Conservation (phyloP, 1,140 invertebrate species). For the Phocides pigmalion region DNA sequence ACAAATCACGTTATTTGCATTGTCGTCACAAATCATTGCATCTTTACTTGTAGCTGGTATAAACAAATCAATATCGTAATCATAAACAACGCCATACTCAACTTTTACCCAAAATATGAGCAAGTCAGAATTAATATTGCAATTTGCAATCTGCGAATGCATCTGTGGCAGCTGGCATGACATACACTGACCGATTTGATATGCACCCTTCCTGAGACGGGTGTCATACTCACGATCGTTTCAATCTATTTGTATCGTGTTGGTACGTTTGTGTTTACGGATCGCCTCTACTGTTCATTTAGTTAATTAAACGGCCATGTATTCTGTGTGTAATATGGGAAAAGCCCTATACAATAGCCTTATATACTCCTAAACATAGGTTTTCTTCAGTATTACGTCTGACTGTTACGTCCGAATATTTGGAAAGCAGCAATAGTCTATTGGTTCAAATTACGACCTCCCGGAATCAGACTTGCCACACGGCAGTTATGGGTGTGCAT, state of each 20-base stretch:
- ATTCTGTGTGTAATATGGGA: too few relatives aligned
- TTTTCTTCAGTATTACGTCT: too few relatives aligned
- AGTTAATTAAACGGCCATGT: neutral
- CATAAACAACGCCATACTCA: neutral
- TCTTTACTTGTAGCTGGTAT: too few relatives aligned
- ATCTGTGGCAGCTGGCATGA: constrained; percentile 62
- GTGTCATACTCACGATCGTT: constrained; percentile 33
- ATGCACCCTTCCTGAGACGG: constrained; percentile 69
- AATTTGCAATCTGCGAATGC: constrained; percentile 68
- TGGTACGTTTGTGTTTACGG: constrained; percentile 8
- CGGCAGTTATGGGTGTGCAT: too few relatives aligned
- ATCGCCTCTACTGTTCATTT: neutral
- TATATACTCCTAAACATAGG: too few relatives aligned
- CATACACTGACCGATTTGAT: constrained; percentile 70
- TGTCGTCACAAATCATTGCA: too few relatives aligned
- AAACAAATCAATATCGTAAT: neutral
- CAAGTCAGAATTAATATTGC: constrained; percentile 63
- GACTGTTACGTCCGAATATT: too few relatives aligned
- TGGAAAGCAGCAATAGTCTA: too few relatives aligned
- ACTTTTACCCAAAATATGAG: constrained; percentile 13
- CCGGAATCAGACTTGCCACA: too few relatives aligned
- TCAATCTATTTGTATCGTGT: constrained; percentile 33
- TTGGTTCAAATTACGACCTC: too few relatives aligned
- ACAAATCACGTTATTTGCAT: too few relatives aligned
- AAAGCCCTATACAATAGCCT: too few relatives aligned